Evolutionary conservation across 2,113 vertebrate species (phyloP).

Genomic region (Phoxinus phoxinus): DNA sequence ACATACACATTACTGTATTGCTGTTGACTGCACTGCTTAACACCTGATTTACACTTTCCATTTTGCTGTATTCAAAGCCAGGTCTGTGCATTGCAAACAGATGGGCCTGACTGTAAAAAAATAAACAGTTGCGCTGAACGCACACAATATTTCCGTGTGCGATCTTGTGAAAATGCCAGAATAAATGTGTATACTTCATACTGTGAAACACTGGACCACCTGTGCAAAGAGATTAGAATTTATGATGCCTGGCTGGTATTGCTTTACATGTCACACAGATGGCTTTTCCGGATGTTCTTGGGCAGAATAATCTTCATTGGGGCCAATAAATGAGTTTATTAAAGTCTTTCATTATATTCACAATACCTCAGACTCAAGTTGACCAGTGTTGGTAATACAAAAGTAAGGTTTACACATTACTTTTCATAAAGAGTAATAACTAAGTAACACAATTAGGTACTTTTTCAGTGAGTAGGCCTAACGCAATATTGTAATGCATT

Average conservation of each 20-base stretch:
- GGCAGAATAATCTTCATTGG: neutral
- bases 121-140: neutral
- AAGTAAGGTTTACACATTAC: too few relatives aligned
- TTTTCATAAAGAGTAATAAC: too few relatives aligned
- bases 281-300: neutral
- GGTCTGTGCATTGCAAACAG: neutral
- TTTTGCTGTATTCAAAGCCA: neutral
- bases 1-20: slow-evolving; percentile 12
- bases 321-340: neutral
- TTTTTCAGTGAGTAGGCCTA: too few relatives aligned
- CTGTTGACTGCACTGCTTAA: slow-evolving; percentile 14
- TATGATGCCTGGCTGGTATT: neutral
- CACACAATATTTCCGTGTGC: neutral
- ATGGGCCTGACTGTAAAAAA: slow-evolving; percentile 10
- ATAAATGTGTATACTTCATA: neutral
- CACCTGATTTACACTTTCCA: neutral
- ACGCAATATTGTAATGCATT: too few relatives aligned
- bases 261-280: neutral
- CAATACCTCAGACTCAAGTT: too few relatives aligned
- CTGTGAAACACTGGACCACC: slow-evolving; percentile 22
- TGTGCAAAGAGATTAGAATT: slow-evolving; percentile 12
- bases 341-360: neutral
- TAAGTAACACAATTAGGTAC: too few relatives aligned
- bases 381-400: too few relatives aligned
- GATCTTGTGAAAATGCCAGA: neutral